phyloP scores from a whole-genome alignment of 2,113 vertebrate species.

The Dipodomys ordii region DNA sequence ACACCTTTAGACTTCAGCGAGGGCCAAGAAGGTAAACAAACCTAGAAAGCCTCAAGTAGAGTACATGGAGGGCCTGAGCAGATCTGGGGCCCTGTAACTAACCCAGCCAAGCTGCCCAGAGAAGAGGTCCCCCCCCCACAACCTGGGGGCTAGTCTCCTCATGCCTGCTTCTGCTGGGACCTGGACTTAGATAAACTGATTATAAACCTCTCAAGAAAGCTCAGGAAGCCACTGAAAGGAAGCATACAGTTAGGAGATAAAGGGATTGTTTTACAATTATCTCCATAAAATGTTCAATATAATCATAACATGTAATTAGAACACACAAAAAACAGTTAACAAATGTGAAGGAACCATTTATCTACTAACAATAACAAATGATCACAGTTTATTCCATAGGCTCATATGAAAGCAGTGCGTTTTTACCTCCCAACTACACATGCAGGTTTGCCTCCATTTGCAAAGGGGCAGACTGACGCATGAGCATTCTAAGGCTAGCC shows the following conservation, averaged over 20 bases:
- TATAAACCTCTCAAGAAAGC: neutral
- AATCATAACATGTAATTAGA: neutral
- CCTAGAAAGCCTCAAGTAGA: neutral
- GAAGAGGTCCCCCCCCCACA: neutral
- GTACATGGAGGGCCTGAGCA: no score
- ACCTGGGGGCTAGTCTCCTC: neutral
- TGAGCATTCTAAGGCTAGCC: neutral
- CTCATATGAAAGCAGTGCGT: rapidly evolving
- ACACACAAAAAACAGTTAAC: neutral
- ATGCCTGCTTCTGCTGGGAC: neutral
- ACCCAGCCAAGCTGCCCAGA: neutral
- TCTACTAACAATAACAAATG: neutral
- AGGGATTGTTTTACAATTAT: neutral
- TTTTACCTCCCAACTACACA: neutral
- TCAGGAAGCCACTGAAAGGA: neutral
- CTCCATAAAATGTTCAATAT: neutral
- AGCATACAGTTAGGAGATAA: neutral
- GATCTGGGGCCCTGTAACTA: neutral
- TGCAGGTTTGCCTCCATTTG: neutral
- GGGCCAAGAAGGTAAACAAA: neutral
- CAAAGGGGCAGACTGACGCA: neutral
- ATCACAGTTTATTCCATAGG: rapidly evolving
- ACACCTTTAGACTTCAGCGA: neutral
- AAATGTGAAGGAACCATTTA: neutral
- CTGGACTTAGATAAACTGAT: neutral